Conservation (phyloP, 2,888 invertebrate species). For the Stictocephala bisonia region DNA sequence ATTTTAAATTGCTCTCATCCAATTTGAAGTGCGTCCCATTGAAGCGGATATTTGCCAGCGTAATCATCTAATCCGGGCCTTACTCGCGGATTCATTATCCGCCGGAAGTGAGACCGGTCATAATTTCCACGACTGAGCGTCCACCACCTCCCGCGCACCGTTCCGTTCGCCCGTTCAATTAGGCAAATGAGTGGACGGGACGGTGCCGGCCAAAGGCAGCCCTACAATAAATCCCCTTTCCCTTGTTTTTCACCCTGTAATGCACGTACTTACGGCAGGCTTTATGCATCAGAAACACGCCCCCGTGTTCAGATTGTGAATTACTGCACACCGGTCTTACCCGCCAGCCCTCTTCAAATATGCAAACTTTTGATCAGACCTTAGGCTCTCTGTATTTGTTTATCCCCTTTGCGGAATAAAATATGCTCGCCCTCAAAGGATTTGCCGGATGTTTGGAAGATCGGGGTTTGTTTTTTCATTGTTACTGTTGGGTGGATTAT, state of each 20-base stretch:
- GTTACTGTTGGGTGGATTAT: conserved; percentile 30
- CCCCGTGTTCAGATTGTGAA: conserved; percentile 36
- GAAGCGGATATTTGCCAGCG: conserved; percentile 36
- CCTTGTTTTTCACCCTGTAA: conserved; percentile 26
- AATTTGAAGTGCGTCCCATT: conserved; percentile 44
- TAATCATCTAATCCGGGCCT: conserved; percentile 51
- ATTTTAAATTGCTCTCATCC: conserved; percentile 48
- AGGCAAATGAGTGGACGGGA: conserved; percentile 50
- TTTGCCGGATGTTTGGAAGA: conserved; percentile 19
- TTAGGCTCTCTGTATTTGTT: conserved; percentile 9
- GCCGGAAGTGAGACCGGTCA: conserved; percentile 51
- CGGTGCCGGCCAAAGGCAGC: conserved; percentile 32
- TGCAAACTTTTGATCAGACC: conserved; percentile 39
- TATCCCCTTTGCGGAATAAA: conserved; percentile 32
- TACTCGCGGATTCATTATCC: conserved; percentile 48
- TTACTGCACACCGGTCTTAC: conserved; percentile 22
- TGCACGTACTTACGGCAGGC: conserved; percentile 36
- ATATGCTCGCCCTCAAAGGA: conserved; percentile 30
- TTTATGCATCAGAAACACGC: conserved; percentile 26
- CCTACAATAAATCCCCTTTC: conserved; percentile 37
- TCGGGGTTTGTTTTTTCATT: conserved; percentile 35
- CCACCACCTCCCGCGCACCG: neutral
- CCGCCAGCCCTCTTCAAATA: conserved; percentile 40
- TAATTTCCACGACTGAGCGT: conserved; percentile 44
- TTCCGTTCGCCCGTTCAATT: conserved; percentile 46